These are phyloP conservation scores for Apodemia mormo DNA, from an alignment of 2,888 invertebrate species.

Conservation along the genomic window DNA sequence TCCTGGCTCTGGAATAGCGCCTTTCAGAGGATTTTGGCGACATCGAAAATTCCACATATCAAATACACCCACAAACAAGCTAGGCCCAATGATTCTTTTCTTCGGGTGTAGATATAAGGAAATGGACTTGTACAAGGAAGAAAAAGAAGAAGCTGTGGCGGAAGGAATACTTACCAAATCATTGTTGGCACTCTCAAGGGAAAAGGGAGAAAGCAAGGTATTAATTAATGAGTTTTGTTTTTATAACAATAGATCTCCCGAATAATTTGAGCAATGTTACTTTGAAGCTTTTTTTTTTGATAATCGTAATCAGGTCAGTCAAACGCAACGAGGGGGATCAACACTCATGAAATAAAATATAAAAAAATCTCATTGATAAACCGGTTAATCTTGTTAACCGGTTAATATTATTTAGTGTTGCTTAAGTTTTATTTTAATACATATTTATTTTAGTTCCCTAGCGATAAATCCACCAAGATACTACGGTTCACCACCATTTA, in stretches of 20 bases:
- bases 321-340: too few relatives aligned
- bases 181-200: slow-evolving; percentile 91
- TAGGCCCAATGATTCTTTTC: slow-evolving; percentile 87
- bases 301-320: too few relatives aligned
- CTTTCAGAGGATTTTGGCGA: slow-evolving; percentile 97
- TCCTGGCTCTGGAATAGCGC: slow-evolving; percentile 96
- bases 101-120: slow-evolving; percentile 92
- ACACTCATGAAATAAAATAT: too few relatives aligned
- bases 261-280: too few relatives aligned
- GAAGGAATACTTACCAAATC: slow-evolving; percentile 87
- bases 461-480: too few relatives aligned
- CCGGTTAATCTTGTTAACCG: too few relatives aligned
- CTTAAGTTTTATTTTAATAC: too few relatives aligned
- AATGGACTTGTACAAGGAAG: slow-evolving; percentile 91
- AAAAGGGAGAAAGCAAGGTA: slow-evolving; percentile 88
- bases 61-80: slow-evolving; percentile 43
- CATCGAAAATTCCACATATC: slow-evolving; percentile 80
- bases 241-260: not conserved
- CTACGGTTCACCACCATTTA: too few relatives aligned
- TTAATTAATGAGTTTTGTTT: not conserved
- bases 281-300: too few relatives aligned
- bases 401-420: too few relatives aligned
- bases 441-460: too few relatives aligned
- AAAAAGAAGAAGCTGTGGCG: slow-evolving; percentile 86
- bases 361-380: too few relatives aligned